phyloP scores from a whole-genome alignment of 2,113 vertebrate genomes.

The Xenotilapia leptura region DNA sequence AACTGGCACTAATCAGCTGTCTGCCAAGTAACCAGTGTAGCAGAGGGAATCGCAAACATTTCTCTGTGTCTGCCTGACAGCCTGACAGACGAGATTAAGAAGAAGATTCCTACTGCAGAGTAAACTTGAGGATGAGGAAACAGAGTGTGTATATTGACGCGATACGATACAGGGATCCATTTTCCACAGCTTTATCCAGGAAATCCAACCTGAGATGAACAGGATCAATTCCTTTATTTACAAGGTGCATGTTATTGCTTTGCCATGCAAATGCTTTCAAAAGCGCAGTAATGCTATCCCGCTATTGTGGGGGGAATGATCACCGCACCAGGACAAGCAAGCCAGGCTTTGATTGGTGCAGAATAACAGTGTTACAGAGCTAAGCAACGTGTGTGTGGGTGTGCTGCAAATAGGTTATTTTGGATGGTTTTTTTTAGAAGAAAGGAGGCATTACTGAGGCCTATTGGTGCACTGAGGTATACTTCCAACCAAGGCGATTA shows the following conservation, averaged over 20 bases:
- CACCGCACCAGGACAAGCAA: constrained; percentile 53
- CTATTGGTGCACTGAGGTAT: constrained; percentile 60
- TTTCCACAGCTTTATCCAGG: constrained; percentile 55
- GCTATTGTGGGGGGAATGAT: constrained; percentile 66
- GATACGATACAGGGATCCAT: constrained; percentile 22
- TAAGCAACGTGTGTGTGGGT: constrained; percentile 69
- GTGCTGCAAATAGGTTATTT: constrained; percentile 77
- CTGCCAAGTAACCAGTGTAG: constrained; percentile 36
- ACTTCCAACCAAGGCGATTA: constrained; percentile 74
- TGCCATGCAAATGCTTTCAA: constrained; percentile 73
- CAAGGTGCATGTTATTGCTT: constrained; percentile 68
- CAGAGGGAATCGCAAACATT: constrained; percentile 11
- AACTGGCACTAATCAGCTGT: constrained; percentile 42
- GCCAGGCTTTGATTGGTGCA: constrained; percentile 63
- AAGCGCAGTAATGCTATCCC: constrained; percentile 62
- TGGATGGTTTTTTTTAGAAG: constrained; percentile 61
- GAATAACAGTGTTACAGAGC: constrained; percentile 61
- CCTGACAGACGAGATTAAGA: constrained; percentile 18
- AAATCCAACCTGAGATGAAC: constrained; percentile 66
- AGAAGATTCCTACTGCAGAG: constrained; percentile 19
- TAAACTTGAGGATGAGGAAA: constrained; percentile 41
- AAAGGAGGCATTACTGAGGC: constrained; percentile 70
- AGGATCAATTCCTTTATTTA: constrained; percentile 64
- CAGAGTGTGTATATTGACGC: background rate
- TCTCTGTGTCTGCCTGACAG: constrained; percentile 17